Evolutionary conservation across 2,113 vertebrate genomes (phyloP), one percentile per base, ranked within the genome.

Genomic region (Myotis brandtii): DNA sequence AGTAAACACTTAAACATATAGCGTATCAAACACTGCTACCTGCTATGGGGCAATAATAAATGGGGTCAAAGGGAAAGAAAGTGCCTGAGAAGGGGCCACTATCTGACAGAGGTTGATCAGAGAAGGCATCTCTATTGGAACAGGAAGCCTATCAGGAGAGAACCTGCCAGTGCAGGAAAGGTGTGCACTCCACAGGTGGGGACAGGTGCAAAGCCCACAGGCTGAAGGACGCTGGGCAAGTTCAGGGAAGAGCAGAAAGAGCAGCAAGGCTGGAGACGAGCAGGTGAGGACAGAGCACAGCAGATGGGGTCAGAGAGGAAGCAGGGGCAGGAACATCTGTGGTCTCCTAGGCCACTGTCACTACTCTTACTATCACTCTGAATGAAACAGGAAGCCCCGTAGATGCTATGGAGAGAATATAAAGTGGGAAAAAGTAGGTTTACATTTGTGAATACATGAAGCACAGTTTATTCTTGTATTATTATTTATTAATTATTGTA

Each of bases 41-140:
- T 69, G 54, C 34, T 87, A 17, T 40, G 52, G 52, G 1, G n/a
- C 6, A n/a, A 27, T 69, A 77, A 62, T 76, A 82, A 85, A 72
- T 82, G 20, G 32, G 18, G 30, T 86, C 34, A 86, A 86, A 89
- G 37, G 11, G 52, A 88, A 95, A 81, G 40, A 43, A 85, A 37
- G 32, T 89, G 11, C 27, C 37, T 12, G 40, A 62, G 16, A 32
- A 21, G 17, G 9, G 8, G 9, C 20, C 80, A 4, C 62, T 79
- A 23, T 69, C 40, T 52, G 20, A 87, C 8, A 8, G 20, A n/a
- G 16, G 48, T 16, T 66, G 21, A 67, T 56, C 52, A 93, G 64
- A 73, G 46, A 82, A 17, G 83, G 18, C 14, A 43, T 75, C 82
- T 87, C n/a, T 73, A 2, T 37, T 52, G 20, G 43, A n/a, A 43